Evolutionary conservation across 2,888 invertebrate genomes (phyloP), one percentile per base, ranked within the genome.

Genomic region (Limnephilus auricula): DNA sequence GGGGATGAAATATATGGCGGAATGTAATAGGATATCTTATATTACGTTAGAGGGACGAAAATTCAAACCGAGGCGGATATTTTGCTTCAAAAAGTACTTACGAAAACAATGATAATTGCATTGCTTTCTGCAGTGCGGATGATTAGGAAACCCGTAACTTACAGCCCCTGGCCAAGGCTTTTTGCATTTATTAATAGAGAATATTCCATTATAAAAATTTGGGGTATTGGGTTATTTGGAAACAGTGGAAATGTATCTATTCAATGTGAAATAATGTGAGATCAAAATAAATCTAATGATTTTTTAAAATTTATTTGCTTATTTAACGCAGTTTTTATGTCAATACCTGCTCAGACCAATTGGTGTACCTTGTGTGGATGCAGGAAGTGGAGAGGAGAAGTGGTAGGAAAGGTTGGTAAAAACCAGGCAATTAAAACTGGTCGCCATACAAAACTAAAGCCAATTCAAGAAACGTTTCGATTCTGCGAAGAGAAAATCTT

Each of bases 61-160:
- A 78, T 87, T 79, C 87, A 87, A 87, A 87, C 78, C 78, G 87
- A 34, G 87, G 87, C 78, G 87, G 31, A 32, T 34, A 87, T 87
- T 87, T 87, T 78, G 78, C 32, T 37, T 78, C 78, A 25, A 65
- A 87, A 87, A 87, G 87, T 87, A 87, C 32, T 78, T 78, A 87
- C 32, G 34, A 79, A 84, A 78, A 78, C 87, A 87, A 78, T 65
- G 65, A 65, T 78, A 87, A 87, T 87, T 78, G 78, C 32, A 34
- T 78, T 65, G 79, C 37, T 45, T n/a, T 9, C 87, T 78, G 78
- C 34, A 32, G 78, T n/a, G 87, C 32, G n/a, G 34, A 87, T 32
- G 2, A 32, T 82, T 18, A 65, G 65, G 15, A 15, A 80, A 32
- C 15, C 15, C 15, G 80, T 6, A 32, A 13, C 32, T 50, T 85